Conservation (phyloP, 2,888 invertebrate species). For the Chrysopilus asiliformis region DNA sequence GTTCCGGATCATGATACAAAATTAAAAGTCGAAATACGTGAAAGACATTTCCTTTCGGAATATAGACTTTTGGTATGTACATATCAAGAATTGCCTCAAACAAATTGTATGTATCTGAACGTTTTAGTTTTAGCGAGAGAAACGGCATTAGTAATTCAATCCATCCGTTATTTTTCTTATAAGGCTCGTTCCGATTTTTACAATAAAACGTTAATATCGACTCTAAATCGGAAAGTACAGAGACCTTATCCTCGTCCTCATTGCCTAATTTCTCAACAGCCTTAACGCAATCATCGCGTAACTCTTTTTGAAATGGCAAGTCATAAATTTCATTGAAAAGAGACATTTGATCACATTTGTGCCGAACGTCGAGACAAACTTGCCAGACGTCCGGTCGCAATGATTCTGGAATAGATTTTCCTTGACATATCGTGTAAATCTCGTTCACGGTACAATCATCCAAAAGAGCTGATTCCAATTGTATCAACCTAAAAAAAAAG, state of each 20-base stretch:
- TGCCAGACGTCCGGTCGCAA: conserved; percentile 84
- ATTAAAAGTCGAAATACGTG: conserved; percentile 61
- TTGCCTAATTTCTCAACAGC: conserved; percentile 86
- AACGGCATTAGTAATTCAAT: conserved; percentile 81
- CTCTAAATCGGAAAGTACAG: conserved; percentile 88
- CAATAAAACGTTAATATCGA: conserved; percentile 93
- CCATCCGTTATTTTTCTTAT: conserved; percentile 78
- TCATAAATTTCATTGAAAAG: conserved; percentile 93
- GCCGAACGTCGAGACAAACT: conserved; percentile 67
- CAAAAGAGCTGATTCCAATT: conserved; percentile 70
- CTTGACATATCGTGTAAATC: conserved; percentile 73
- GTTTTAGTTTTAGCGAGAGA: conserved; percentile 71
- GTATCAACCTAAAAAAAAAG: conserved; percentile 53
- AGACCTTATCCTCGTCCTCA: conserved; percentile 86
- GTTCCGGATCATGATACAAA: conserved; percentile 93
- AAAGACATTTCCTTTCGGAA: conserved; percentile 57
- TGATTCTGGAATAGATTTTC: conserved; percentile 67
- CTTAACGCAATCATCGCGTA: conserved; percentile 79
- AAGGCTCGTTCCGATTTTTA: conserved; percentile 70
- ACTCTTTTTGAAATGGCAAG: conserved; percentile 76
- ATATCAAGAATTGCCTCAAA: conserved; percentile 84
- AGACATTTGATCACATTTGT: conserved; percentile 62
- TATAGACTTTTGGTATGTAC: conserved; percentile 72
- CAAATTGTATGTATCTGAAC: conserved; percentile 79
- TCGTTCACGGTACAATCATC: conserved; percentile 79